Percentiles rank a stretch among this genome's conserved stretches.
Conservation (phyloP, 2,888 invertebrate genomes). For the Ctenicera cuprea region DNA sequence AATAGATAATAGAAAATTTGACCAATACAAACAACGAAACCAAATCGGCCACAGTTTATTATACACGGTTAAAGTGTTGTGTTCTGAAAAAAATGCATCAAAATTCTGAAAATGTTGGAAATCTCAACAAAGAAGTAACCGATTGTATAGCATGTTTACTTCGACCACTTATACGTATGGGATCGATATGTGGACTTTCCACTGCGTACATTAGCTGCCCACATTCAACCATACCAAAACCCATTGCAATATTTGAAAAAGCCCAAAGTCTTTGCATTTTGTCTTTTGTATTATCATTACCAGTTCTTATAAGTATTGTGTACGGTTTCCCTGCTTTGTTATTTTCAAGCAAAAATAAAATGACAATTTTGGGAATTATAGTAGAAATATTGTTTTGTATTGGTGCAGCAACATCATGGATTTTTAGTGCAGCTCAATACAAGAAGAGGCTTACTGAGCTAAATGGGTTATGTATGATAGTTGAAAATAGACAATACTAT, state of each 20-base stretch:
- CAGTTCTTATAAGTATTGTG: neutral
- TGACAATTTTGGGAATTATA: neutral
- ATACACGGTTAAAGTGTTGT: too few relatives aligned
- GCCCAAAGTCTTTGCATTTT: neutral
- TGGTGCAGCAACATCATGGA: neutral
- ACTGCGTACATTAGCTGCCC: neutral
- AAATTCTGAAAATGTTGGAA: too few relatives aligned
- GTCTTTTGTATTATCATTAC: neutral
- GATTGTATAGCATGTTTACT: neutral
- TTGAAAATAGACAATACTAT: conserved; percentile 16
- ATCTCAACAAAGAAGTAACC: too few relatives aligned
- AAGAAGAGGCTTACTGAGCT: neutral
- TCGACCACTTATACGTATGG: neutral
- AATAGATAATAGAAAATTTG: too few relatives aligned
- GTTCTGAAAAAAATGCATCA: too few relatives aligned
- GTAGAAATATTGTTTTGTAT: neutral
- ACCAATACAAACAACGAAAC: too few relatives aligned
- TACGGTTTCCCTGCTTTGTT: neutral
- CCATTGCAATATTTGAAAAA: neutral
- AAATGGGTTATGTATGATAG: neutral
- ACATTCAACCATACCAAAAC: neutral
- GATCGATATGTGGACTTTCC: neutral
- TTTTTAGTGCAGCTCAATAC: neutral
- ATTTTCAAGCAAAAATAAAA: neutral
- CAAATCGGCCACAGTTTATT: too few relatives aligned